A percentile compares a stretch with the other conserved stretches of the same genome.
These are phyloP conservation scores for Harlomillsia oculata DNA, from an alignment of 1,140 invertebrate species.

Conservation along the genomic window DNA sequence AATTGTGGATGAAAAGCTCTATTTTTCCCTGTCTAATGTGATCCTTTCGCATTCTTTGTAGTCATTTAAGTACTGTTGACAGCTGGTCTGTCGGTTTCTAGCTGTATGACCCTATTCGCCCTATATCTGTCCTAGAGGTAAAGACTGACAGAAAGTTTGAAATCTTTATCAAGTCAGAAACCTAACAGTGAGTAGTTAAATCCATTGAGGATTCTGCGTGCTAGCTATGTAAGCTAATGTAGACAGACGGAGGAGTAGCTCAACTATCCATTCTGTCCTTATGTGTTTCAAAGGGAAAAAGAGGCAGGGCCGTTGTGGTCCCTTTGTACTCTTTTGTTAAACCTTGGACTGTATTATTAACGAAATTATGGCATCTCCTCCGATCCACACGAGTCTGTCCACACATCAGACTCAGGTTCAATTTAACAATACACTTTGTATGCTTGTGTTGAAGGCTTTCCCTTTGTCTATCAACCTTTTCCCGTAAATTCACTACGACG, in stretches of 20 bases:
- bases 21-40: slow-evolving; percentile 33
- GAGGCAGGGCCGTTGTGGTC: slow-evolving; percentile 21
- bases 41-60: slow-evolving; percentile 22
- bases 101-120: too few relatives aligned
- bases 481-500: too few relatives aligned
- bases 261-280: neutral
- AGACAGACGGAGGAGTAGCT: too few relatives aligned
- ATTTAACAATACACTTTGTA: too few relatives aligned
- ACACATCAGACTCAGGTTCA: slow-evolving; percentile 9
- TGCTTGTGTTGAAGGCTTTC: too few relatives aligned
- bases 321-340: slow-evolving; percentile 9
- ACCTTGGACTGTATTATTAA: slow-evolving; percentile 20
- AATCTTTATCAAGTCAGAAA: slow-evolving; percentile 14
- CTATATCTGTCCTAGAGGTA: too few relatives aligned
- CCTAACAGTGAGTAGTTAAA: too few relatives aligned
- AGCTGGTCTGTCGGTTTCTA: slow-evolving; percentile 29
- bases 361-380: slow-evolving; percentile 16
- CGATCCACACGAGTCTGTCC: neutral
- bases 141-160: slow-evolving; percentile 10
- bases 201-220: too few relatives aligned
- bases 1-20: slow-evolving; percentile 30
- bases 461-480: too few relatives aligned
- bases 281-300: neutral
- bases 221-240: too few relatives aligned
- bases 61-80: slow-evolving; percentile 31